A percentile compares a stretch with the other conserved stretches of the same genome.
Evolutionary conservation across 2,797 vertebrate genomes (phyloP).

Genomic region (Sebastes miniatus): DNA sequence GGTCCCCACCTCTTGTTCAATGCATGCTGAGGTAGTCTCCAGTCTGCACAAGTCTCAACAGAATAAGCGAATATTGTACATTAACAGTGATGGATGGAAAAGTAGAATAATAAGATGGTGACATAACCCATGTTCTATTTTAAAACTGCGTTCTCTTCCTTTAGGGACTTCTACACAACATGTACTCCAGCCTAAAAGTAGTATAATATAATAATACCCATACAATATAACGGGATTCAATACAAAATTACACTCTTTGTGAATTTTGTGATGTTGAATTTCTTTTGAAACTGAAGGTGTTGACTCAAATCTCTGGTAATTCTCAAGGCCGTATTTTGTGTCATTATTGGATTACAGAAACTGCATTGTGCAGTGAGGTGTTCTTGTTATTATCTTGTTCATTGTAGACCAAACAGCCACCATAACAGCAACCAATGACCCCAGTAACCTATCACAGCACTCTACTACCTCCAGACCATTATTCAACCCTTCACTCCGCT

Average conservation of each 20-base stretch:
- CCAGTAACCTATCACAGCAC: slow-evolving; percentile 2
- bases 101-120: background rate
- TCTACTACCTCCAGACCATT: background rate
- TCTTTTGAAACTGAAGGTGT: background rate
- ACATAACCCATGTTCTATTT: background rate
- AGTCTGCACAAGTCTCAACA: slow-evolving; percentile 13
- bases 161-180: background rate
- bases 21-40: slow-evolving; percentile 7
- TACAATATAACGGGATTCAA: background rate
- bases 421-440: background rate
- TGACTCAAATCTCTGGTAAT: background rate
- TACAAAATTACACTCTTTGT: background rate
- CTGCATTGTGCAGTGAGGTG: background rate
- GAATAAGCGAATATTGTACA: background rate
- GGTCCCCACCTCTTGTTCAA: slow-evolving; percentile 24
- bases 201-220: background rate
- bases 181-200: background rate
- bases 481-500: background rate
- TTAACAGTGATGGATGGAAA: background rate
- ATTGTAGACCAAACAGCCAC: background rate
- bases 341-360: background rate
- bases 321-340: background rate
- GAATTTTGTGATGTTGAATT: background rate
- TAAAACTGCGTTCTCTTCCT: background rate
- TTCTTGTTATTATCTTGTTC: slow-evolving; percentile 8